Evolutionary conservation across 92 coral and sea anemone species (phyloP).

Genomic region (Epizoanthus rinbou): DNA sequence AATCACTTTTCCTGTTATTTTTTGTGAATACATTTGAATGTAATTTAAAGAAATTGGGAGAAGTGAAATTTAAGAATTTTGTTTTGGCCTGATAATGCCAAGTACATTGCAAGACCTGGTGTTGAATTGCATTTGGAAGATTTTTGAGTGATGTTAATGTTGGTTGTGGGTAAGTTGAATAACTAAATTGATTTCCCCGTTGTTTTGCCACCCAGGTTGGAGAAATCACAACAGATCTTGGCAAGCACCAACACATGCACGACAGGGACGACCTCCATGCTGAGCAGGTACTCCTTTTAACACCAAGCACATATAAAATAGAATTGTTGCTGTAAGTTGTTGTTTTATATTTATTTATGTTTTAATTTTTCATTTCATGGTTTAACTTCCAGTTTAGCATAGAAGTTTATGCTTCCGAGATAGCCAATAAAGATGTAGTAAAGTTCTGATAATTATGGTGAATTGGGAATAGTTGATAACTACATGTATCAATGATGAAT

Average conservation of each 20-base stretch:
- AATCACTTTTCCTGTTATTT: background rate
- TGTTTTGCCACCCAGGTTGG: conserved; percentile 73
- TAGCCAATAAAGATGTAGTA: no score
- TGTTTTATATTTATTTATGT: no score
- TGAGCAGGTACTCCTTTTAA: conserved; percentile 73
- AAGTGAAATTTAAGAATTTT: no score
- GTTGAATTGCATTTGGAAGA: background rate
- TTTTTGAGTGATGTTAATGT: background rate
- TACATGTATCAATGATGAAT: no score
- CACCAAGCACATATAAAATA: background rate
- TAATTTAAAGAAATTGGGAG: no score
- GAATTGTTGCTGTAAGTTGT: background rate
- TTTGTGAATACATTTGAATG: no score
- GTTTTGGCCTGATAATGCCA: background rate
- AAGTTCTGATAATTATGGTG: no score
- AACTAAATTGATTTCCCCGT: background rate
- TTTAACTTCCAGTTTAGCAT: no score
- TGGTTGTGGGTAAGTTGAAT: background rate
- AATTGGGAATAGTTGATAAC: no score
- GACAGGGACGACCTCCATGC: conserved; percentile 99
- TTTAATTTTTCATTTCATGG: no score
- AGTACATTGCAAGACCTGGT: background rate
- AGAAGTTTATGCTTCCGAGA: no score
- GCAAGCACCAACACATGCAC: conserved; percentile 99
- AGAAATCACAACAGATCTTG: conserved; percentile 98